A percentile compares a stretch with the other conserved stretches of the same genome.
These are phyloP conservation scores for Cardiocondyla obscurior DNA, from an alignment of 1,140 invertebrate genomes.

Conservation along the genomic window DNA sequence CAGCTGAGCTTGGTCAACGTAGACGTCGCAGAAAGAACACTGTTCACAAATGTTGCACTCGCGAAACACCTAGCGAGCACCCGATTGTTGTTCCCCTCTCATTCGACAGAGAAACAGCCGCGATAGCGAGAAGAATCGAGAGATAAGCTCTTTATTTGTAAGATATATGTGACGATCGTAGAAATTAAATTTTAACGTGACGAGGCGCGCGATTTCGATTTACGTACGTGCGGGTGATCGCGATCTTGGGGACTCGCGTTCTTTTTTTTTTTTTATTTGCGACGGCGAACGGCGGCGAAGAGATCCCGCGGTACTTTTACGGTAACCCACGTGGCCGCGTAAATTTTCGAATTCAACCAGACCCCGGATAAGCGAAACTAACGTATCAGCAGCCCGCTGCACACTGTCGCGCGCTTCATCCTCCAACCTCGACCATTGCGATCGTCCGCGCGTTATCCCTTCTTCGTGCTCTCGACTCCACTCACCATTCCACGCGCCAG, in stretches of 20 bases:
- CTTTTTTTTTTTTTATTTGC: too few species aligned
- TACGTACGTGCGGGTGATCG: conserved; percentile 27
- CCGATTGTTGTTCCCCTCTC: background rate
- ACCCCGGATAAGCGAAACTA: conserved; percentile 36
- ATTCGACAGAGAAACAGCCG: background rate
- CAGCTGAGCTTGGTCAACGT: background rate
- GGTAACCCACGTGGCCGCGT: conserved; percentile 71
- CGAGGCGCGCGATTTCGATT: conserved; percentile 41
- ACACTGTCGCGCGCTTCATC: conserved; percentile 70
- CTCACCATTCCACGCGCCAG: background rate
- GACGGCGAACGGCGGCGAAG: background rate
- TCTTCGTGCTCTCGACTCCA: background rate
- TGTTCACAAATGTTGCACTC: conserved; percentile 19
- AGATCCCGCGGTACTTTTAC: background rate
- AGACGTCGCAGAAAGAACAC: background rate
- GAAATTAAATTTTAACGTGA: conserved; percentile 48
- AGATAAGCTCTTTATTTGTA: background rate
- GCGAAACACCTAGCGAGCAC: background rate
- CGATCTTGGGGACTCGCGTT: too few species aligned
- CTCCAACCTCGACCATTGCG: background rate
- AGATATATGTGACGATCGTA: conserved; percentile 17
- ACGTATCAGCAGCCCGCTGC: conserved; percentile 75
- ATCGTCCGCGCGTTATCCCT: background rate
- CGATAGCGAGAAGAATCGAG: background rate
- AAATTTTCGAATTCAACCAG: background rate